These are phyloP conservation scores for Anarrhichthys ocellatus DNA, from an alignment of 2,113 vertebrate genomes.

Conservation along the genomic window DNA sequence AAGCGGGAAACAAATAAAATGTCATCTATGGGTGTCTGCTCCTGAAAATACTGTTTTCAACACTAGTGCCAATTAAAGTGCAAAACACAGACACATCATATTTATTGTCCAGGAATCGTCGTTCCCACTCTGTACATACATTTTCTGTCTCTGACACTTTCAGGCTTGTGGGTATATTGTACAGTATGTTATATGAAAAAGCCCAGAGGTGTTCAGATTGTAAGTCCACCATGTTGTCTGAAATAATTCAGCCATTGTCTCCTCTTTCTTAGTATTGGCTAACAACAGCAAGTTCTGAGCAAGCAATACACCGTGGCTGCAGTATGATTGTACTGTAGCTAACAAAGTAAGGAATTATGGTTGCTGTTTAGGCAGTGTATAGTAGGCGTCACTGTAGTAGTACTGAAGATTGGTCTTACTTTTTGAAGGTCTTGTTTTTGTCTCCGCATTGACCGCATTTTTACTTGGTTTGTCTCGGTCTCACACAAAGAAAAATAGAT, in stretches of 20 bases:
- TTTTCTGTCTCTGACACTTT: background rate
- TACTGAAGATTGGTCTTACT: no score
- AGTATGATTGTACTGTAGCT: background rate
- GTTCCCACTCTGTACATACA: background rate
- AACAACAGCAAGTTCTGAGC: background rate
- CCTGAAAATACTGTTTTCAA: slow-evolving; percentile 28
- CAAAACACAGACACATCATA: slow-evolving; percentile 16
- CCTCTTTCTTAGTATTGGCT: background rate
- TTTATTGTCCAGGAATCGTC: slow-evolving; percentile 9
- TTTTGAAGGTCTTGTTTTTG: no score
- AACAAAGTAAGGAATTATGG: background rate
- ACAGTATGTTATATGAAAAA: background rate
- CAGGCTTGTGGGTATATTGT: slow-evolving; percentile 5
- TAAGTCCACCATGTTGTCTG: background rate
- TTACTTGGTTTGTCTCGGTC: no score
- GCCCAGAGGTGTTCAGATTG: background rate
- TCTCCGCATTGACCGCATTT: no score
- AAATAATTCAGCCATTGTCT: background rate
- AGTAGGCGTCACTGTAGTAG: background rate
- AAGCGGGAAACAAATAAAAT: slow-evolving; percentile 42
- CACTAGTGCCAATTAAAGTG: slow-evolving; percentile 14
- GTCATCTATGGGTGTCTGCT: slow-evolving; percentile 17
- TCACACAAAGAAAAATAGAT: no score
- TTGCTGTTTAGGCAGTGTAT: background rate
- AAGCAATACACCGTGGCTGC: background rate